Evolutionary conservation across 1,140 invertebrate species (phyloP), one percentile per base, ranked within the genome.

Genomic region (Idris sp.): DNA sequence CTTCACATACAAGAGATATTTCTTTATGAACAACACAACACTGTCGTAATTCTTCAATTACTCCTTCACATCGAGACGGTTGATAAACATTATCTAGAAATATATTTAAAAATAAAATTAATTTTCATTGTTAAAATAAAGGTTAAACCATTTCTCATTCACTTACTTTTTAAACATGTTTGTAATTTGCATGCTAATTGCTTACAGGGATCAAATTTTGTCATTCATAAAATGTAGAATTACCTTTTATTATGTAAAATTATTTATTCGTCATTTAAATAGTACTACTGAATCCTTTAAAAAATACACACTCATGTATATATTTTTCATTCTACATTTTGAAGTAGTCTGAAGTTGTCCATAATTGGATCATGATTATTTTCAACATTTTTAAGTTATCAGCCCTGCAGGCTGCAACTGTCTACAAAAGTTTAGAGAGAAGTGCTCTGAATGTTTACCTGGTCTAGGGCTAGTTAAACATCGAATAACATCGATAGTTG

Each of bases 121-220:
- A 19, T 25, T 33, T 9, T 22, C 8, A 38, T 2, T 28, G 33
- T 1, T 31, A 28, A 48, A 25, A 9, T 14, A 4, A 14, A 68
- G 13, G 30, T 46, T 48, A 64, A 25, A 43, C 19, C 2, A 22
- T 2, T 22, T 22, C 7, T 13, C 15, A 68, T 19, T 49, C 7
- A 56, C 84, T 89, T 86, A 94, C 93, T 91, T 87, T 89, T 88
- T 64, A 95, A 89, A 83, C 93, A 95, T 77, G 89, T 90, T 88
- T 95, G 93, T 76, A 95, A 91, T 74, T 89, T 90, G 84, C 93
- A 95, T 36, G 93, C 93, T 75, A 89, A 90, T 80, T 81, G 83
- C 87, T 95, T 94, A 81, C 93, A 95, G 6, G 93, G 93, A 88
- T 95, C 93, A 26, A 4, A 0, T 4, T 68, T 79, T 68, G 74